Percentiles rank a stretch among this genome's conserved stretches.
phyloP scores from a whole-genome alignment of 53 echinoderm and acorn worm species.

The Crossaster papposus region DNA sequence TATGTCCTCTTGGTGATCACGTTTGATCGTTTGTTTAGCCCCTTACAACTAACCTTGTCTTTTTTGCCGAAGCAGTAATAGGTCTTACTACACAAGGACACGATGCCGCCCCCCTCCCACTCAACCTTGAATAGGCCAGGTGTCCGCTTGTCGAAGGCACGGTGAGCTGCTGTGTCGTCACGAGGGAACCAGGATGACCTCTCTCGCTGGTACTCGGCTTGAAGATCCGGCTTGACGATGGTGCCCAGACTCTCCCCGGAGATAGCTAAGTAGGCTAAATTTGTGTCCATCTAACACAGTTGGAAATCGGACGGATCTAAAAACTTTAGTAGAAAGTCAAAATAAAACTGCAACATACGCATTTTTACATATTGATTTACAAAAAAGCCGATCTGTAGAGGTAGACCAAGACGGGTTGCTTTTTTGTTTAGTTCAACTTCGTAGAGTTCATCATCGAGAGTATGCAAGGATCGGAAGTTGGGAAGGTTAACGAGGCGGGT shows the following conservation, averaged over 20 bases:
- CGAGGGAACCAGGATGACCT: slow-evolving; percentile 67
- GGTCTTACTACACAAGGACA: slow-evolving; percentile 57
- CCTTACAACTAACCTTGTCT: slow-evolving; percentile 49
- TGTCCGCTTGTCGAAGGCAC: slow-evolving; percentile 42
- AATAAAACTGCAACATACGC: slow-evolving; percentile 73
- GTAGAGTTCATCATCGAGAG: not conserved
- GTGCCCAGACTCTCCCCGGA: slow-evolving; percentile 37
- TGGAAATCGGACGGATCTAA: slow-evolving; percentile 61
- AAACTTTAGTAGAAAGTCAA: slow-evolving; percentile 59
- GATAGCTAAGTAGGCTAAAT: slow-evolving; percentile 70
- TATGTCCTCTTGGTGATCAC: slow-evolving; percentile 25
- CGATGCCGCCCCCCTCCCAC: slow-evolving; percentile 62
- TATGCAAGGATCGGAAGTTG: not conserved
- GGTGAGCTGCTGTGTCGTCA: slow-evolving; percentile 52
- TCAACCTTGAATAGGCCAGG: slow-evolving; percentile 66
- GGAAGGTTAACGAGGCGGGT: not conserved
- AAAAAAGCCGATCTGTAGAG: slow-evolving; percentile 65
- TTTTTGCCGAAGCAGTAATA: slow-evolving; percentile 54
- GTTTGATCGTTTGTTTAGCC: slow-evolving; percentile 43
- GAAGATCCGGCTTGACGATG: slow-evolving; percentile 57
- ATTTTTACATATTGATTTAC: slow-evolving; percentile 73
- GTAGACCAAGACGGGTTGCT: slow-evolving; percentile 23
- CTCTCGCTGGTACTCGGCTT: slow-evolving; percentile 32
- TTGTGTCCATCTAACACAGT: slow-evolving; percentile 72
- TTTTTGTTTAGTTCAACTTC: slow-evolving; percentile 50